Percentiles rank a stretch among this genome's conserved stretches.
Evolutionary conservation across 1,140 invertebrate genomes (phyloP).

Genomic region (Asobara japonica): DNA sequence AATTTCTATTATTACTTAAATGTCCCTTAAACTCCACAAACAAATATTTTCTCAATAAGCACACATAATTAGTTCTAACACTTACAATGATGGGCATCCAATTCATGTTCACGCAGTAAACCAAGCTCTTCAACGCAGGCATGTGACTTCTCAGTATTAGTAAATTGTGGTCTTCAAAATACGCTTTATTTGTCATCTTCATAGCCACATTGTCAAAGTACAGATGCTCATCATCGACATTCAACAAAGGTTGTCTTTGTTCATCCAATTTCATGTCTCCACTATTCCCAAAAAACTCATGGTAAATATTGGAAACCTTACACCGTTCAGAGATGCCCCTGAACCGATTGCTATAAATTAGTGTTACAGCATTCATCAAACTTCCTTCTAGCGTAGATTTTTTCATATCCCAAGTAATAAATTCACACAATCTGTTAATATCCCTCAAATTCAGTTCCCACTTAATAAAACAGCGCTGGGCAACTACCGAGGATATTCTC

Average conservation of each 20-base stretch:
- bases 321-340: slow-evolving; percentile 77
- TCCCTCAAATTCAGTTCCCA: slow-evolving; percentile 99
- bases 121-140: slow-evolving; percentile 75
- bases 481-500: slow-evolving; percentile 73
- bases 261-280: slow-evolving; percentile 64
- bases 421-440: slow-evolving; percentile 91
- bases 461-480: slow-evolving; percentile 77
- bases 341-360: slow-evolving; percentile 87
- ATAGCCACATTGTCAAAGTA: slow-evolving; percentile 71
- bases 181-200: slow-evolving; percentile 53
- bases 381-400: slow-evolving; percentile 39
- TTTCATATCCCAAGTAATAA: slow-evolving; percentile 52
- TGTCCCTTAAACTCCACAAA: too few relatives aligned
- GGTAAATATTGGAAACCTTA: slow-evolving; percentile 70
- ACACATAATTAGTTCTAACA: slow-evolving; percentile 29
- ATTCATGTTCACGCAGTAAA: slow-evolving; percentile 87
- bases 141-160: slow-evolving; percentile 76
- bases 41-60: too few relatives aligned
- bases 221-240: slow-evolving; percentile 67
- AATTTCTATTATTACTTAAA: too few relatives aligned
- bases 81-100: slow-evolving; percentile 91
- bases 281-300: slow-evolving; percentile 67
- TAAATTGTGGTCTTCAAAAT: slow-evolving; percentile 64
- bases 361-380: slow-evolving; percentile 68
- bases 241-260: slow-evolving; percentile 61